Evolutionary conservation across 2,888 invertebrate species (phyloP), one percentile per base, ranked within the genome.

Genomic region (Bedellia somnulentella): DNA sequence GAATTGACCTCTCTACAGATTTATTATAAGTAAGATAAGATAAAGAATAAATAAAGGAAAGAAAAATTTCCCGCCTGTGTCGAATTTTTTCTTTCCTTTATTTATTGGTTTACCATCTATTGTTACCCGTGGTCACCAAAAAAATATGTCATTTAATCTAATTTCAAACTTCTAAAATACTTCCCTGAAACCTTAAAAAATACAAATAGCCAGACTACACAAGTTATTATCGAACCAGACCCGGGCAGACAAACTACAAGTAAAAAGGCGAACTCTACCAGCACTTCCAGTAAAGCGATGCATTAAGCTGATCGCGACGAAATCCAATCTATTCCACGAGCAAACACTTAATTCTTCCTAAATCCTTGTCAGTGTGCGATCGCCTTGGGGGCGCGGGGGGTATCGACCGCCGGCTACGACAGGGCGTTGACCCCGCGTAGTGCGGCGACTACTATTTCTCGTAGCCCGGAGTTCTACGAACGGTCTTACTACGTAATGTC

Each of bases 341-440:
- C 29, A 21, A 29, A 21, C 29, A 29, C 29, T 29, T 29, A 29
- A 29, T 29, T 29, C 29, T 29, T 29, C 29, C n/a, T 21, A 29
- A 28, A 29, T 21, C 29, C 29, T 15, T 22, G 29, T 22, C 13
- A 29, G 29, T 29, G 29, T 29, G 15, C 22, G 28, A 1, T 14
- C 14, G 28, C 27, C 27, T 17, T 12, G 13, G 12, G 5, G 11
- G 2, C 13, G 21, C 15, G 5, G 22, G 14, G n/a, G n/a, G 11
- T 71, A 71, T 70, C 71, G 71, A 71, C 70, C 68, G 49, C 52
- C 48, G 48, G 46, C 51, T 26, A 18, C 24, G 17, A 23, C 13
- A 12, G 27, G 31, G 16, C 24, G 23, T 22, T 22, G 24, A 68
- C 60, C 70, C 61, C 59, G 56, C 52, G 49, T 47, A 35, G 29